phyloP scores from a whole-genome alignment of 2,113 vertebrate species.

The Ciconia boyciana region DNA sequence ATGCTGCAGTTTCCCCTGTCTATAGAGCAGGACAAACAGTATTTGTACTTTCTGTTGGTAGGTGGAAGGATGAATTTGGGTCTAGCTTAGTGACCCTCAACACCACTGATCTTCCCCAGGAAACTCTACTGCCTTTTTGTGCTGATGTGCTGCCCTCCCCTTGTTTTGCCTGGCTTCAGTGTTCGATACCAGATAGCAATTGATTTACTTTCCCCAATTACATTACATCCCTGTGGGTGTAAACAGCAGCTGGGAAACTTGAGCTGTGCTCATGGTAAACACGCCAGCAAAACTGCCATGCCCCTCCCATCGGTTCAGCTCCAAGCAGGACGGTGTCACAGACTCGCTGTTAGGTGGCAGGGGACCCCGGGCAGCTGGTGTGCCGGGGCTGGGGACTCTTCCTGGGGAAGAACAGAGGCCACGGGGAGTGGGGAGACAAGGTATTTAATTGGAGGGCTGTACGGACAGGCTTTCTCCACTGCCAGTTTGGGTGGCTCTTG shows the following conservation, averaged over 20 bases:
- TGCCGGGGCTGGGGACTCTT: not conserved
- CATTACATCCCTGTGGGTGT: not conserved
- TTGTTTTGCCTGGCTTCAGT: not conserved
- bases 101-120: not conserved
- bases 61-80: not conserved
- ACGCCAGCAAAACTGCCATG: not conserved
- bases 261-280: not conserved
- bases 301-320: not conserved
- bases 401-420: not conserved
- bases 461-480: not conserved
- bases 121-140: not conserved
- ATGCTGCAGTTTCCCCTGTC: not conserved
- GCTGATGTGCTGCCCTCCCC: not conserved
- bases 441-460: not conserved
- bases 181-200: not conserved
- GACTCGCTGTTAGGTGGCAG: not conserved
- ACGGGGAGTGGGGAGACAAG: fast-evolving
- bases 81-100: not conserved
- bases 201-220: not conserved
- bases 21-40: not conserved
- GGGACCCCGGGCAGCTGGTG: not conserved
- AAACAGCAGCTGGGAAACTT: not conserved
- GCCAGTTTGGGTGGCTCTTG: not conserved
- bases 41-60: fast-evolving
- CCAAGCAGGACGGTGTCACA: fast-evolving